Conservation (phyloP, 2,888 invertebrate species). For the Eulithis prunata region DNA sequence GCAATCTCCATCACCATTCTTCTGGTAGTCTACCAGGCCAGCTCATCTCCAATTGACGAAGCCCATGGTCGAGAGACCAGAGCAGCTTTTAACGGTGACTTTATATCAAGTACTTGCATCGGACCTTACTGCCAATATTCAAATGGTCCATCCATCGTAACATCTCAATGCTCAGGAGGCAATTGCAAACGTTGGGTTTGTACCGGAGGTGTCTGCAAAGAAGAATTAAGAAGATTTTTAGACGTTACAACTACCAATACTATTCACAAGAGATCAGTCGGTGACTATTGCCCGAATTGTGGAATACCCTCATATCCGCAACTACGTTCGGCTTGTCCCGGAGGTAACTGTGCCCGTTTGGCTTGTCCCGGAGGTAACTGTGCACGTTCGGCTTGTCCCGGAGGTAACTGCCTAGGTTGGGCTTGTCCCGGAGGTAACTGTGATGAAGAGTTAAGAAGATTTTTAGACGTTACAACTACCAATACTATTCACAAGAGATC, state of each 20-base stretch:
- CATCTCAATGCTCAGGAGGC: too few species aligned
- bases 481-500: not conserved
- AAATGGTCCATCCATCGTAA: too few species aligned
- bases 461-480: not conserved
- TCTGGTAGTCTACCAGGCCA: constrained; percentile 11
- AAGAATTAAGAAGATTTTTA: not conserved
- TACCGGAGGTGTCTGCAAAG: not conserved
- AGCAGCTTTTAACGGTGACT: not conserved
- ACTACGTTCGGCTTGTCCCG: too few species aligned
- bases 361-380: not conserved
- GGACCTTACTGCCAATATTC: too few species aligned
- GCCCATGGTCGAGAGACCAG: constrained; percentile 20
- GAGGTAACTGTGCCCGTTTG: too few species aligned
- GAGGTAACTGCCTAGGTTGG: not conserved
- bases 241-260: not conserved
- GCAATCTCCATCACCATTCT: constrained; percentile 2
- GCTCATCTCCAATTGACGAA: constrained; percentile 39
- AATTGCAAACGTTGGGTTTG: too few species aligned
- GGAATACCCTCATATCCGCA: too few species aligned
- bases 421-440: constrained; percentile 1
- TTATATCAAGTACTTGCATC: too few species aligned
- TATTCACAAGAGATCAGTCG: not conserved
- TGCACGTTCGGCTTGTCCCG: not conserved
- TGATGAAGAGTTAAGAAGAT: not conserved
- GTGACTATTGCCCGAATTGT: too few species aligned